Conservation (phyloP, 2,797 vertebrate species). For the Schizopygopsis malacanthus region DNA sequence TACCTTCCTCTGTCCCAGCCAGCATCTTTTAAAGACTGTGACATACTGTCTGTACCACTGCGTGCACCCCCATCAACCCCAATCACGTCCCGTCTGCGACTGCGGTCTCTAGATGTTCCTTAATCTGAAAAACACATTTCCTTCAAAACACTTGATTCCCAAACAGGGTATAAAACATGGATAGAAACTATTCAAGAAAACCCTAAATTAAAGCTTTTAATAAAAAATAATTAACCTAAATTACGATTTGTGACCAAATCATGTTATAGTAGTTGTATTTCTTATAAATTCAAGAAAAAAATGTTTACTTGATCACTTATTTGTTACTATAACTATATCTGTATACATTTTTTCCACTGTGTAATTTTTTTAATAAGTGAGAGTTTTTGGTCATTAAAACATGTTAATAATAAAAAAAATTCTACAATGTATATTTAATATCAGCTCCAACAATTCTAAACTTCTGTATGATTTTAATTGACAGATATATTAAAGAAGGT, state of each 20-base stretch:
- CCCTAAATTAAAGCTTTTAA: background rate
- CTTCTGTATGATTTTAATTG: background rate
- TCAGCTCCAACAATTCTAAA: background rate
- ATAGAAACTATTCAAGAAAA: background rate
- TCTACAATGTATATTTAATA: background rate
- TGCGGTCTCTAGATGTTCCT: background rate
- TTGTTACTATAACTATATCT: too few relatives aligned
- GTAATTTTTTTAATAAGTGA: background rate
- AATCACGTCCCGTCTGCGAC: background rate
- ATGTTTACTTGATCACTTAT: too few relatives aligned
- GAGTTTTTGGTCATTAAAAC: background rate
- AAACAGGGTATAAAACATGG: too few relatives aligned
- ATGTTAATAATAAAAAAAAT: background rate
- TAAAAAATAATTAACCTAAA: background rate
- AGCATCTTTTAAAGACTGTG: constrained; percentile 64
- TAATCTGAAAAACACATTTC: background rate
- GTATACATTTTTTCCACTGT: background rate
- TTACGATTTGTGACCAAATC: too few relatives aligned
- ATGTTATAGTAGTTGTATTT: too few relatives aligned
- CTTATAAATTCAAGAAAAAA: too few relatives aligned
- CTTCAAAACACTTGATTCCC: background rate
- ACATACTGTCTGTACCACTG: constrained; percentile 54
- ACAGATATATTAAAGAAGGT: background rate
- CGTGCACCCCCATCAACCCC: background rate
- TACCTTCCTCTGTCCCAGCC: constrained; percentile 68